phyloP scores from a whole-genome alignment of 2,797 vertebrate genomes.

The Podarcis siculus region DNA sequence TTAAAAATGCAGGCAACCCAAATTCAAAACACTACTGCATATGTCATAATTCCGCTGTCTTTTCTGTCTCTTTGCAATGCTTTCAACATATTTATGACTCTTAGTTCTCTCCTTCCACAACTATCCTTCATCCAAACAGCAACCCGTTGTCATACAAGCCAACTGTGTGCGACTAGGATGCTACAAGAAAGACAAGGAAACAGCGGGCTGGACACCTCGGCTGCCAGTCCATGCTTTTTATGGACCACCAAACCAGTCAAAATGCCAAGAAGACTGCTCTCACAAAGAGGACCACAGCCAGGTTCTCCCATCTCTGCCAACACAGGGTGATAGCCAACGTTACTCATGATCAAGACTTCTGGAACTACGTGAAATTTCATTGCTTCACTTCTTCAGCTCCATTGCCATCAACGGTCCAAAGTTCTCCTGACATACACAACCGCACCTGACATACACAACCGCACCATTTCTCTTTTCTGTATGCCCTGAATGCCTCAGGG shows the following conservation, averaged over 20 bases:
- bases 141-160: background rate
- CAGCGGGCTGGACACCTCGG: background rate
- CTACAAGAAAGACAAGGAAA: background rate
- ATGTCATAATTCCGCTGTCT: background rate
- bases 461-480: background rate
- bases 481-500: background rate
- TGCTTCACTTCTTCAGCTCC: background rate
- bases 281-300: background rate
- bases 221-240: background rate
- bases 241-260: background rate
- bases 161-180: background rate
- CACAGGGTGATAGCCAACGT: no score
- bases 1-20: background rate
- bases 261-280: background rate
- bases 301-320: background rate
- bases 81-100: background rate
- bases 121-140: accelerated
- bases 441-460: background rate
- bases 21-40: accelerated
- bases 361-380: background rate
- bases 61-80: background rate
- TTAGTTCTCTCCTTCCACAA: background rate
- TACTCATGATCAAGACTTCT: background rate
- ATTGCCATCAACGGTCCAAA: background rate
- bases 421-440: no score